Evolutionary conservation across 2,888 invertebrate genomes (phyloP), one percentile per base, ranked within the genome.

Genomic region (Limnephilus marmoratus): DNA sequence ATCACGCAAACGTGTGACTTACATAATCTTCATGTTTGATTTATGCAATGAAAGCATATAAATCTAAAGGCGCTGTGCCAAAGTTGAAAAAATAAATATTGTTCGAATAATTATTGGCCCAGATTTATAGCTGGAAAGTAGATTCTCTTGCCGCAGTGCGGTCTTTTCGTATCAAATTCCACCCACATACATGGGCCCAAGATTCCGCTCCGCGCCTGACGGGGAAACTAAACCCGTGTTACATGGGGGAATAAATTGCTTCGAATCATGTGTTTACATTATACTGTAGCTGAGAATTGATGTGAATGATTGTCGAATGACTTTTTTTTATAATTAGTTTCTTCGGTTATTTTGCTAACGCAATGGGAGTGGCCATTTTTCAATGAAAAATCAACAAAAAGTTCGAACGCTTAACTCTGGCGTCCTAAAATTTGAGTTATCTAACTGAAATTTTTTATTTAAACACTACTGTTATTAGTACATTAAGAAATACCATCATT

Each of bases 81-180:
- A 80, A 88, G 13, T 34, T 49, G 53, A 80, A 89, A 34, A 80
- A 31, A 37, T 24, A 81, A 68, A 89, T 80, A 89, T 68, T 89
- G 31, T 89, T 18, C 41, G 81, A 81, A 89, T 89, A 89, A 89
- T 89, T 89, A 80, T 89, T 89, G 37, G 37, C 34, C 80, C 80
- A 37, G 88, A 89, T 89, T 89, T 89, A 89, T 89, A 37, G 88
- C 80, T 24, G 41, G 81, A 89, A 87, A 80, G 88, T 89, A 82
- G 53, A 82, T 88, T 91, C 24, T 53, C 49, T 29, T 91, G 88
- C 90, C 91, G 91, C 91, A 91, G 80, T 91, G 91, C 91, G 91
- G 91, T 12, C 91, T 80, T 89, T 90, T 91, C 85, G 85, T 29
- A 83, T 34, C 37, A 31, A 88, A 91, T 91, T 45, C 81, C 81